Evolutionary conservation across 2,888 invertebrate genomes (phyloP).

Genomic region (Spilosoma lubricipeda): DNA sequence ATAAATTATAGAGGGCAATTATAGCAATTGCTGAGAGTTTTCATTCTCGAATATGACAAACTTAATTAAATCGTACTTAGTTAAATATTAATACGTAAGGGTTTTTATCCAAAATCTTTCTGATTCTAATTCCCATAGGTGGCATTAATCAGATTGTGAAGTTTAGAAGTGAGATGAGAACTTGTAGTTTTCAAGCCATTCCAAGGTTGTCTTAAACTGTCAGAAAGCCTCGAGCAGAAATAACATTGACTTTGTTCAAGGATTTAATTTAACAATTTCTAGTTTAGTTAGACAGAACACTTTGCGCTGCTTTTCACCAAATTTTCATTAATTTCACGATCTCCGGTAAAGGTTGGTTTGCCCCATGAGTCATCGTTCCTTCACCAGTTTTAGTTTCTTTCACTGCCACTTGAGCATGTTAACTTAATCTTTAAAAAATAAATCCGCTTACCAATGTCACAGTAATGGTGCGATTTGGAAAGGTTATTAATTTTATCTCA

Average conservation of each 20-base stretch:
- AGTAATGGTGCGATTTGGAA: not conserved
- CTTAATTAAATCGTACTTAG: not conserved
- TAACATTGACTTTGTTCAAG: not conserved
- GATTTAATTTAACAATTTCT: too few species aligned
- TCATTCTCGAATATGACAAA: not conserved
- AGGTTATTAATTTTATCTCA: slow-evolving; percentile 3
- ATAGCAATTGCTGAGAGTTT: not conserved
- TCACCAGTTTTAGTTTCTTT: not conserved
- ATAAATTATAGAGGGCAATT: not conserved
- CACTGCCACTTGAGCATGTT: too few species aligned
- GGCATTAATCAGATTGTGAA: not conserved
- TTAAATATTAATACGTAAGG: not conserved
- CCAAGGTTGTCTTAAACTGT: not conserved
- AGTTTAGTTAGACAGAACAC: too few species aligned
- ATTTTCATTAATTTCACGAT: not conserved
- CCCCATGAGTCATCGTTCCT: too few species aligned
- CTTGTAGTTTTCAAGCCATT: not conserved
- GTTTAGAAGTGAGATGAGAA: not conserved
- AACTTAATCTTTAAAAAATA: not conserved
- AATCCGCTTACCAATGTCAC: not conserved
- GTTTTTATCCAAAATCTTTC: not conserved
- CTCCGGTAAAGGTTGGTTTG: too few species aligned
- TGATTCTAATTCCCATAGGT: not conserved
- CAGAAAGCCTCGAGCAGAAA: not conserved
- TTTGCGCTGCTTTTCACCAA: too few species aligned